phyloP scores from a whole-genome alignment of 2,888 invertebrate species.

The Chaetogeoica ovagalla region DNA sequence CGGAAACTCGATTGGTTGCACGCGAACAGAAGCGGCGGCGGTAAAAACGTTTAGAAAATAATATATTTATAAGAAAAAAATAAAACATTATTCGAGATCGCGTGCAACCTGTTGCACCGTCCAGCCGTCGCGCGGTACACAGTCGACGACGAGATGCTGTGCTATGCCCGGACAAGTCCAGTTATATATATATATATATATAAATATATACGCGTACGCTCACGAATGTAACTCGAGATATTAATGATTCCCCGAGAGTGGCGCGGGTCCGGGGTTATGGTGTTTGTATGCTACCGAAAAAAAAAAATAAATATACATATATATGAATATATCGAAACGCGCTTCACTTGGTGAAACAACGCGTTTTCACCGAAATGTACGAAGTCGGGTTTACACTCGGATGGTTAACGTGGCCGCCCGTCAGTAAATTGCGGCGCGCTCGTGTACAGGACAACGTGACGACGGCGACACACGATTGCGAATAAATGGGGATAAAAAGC shows the following conservation, averaged over 20 bases:
- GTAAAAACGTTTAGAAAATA: conserved; percentile 21
- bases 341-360: too few relatives aligned
- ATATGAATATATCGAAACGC: too few relatives aligned
- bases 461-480: too few relatives aligned
- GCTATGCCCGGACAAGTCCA: too few relatives aligned
- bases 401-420: too few relatives aligned
- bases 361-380: too few relatives aligned
- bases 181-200: too few relatives aligned
- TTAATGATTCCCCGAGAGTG: conserved; percentile 1
- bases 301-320: too few relatives aligned
- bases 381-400: too few relatives aligned
- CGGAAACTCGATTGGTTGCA: neutral
- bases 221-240: conserved; percentile 30
- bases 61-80: neutral
- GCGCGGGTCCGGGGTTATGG: neutral
- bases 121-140: neutral
- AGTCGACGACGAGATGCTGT: neutral
- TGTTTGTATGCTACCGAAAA: conserved; percentile 40
- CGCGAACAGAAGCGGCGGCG: conserved; percentile 10
- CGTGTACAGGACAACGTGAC: too few relatives aligned
- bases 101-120: neutral
- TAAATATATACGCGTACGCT: neutral
- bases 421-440: too few relatives aligned
- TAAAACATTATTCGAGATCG: neutral
- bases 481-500: too few relatives aligned